Evolutionary conservation across 1,140 invertebrate species (phyloP).

Genomic region (Dendrolimus punctatus): DNA sequence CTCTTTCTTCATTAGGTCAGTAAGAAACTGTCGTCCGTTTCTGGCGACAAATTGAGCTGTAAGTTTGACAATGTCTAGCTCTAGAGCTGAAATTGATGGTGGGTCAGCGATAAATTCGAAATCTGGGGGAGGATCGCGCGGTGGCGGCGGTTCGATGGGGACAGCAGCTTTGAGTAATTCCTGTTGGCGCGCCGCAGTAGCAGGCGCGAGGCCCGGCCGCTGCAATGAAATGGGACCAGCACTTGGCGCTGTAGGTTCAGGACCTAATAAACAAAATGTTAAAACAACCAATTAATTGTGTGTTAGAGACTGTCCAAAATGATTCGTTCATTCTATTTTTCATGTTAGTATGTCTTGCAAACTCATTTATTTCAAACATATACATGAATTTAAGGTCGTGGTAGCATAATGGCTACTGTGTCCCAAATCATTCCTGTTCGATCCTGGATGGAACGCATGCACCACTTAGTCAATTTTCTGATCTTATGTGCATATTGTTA

Average conservation of each 20-base stretch:
- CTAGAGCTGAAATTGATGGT: conserved; percentile 98
- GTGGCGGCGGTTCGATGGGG: conserved; percentile 89
- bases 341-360: too few relatives aligned
- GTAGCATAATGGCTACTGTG: too few relatives aligned
- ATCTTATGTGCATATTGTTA: too few relatives aligned
- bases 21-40: conserved; percentile 98
- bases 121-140: conserved; percentile 95
- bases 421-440: too few relatives aligned
- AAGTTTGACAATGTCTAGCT: conserved; percentile 98
- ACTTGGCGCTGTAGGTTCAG: conserved; percentile 26
- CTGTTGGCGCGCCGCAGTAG: conserved; percentile 88
- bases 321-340: too few relatives aligned
- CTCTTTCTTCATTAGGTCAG: conserved; percentile 98
- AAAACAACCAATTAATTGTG: too few relatives aligned
- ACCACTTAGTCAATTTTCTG: too few relatives aligned
- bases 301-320: too few relatives aligned
- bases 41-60: conserved; percentile 99
- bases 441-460: too few relatives aligned
- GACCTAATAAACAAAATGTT: conserved; percentile 15
- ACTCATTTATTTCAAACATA: too few relatives aligned
- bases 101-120: conserved; percentile 99
- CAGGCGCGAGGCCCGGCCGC: conserved; percentile 74
- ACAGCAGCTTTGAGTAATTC: conserved; percentile 90
- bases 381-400: too few relatives aligned
- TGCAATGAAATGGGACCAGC: conserved; percentile 18